Conservation (phyloP, 2,888 invertebrate species). For the Arge pagana region DNA sequence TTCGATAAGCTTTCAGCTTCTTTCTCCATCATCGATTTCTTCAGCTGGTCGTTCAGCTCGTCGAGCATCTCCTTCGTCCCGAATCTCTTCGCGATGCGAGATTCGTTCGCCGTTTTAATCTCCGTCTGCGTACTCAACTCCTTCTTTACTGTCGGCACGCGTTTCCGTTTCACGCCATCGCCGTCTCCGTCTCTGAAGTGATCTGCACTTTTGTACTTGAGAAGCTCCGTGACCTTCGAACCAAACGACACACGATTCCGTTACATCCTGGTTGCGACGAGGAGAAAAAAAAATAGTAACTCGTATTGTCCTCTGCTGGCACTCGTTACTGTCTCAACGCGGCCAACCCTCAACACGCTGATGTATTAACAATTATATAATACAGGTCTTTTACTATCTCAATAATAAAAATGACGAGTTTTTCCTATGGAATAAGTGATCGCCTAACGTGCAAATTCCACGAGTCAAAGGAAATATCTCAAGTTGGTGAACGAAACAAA, state of each 20-base stretch:
- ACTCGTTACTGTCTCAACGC: too few species aligned
- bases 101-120: slow-evolving; percentile 42
- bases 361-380: too few species aligned
- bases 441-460: too few species aligned
- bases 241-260: slow-evolving; percentile 8
- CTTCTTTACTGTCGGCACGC: slow-evolving; percentile 50
- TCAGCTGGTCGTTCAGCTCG: slow-evolving; percentile 27
- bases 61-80: slow-evolving; percentile 28
- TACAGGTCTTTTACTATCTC: too few species aligned
- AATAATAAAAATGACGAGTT: too few species aligned
- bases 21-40: slow-evolving; percentile 1
- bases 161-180: slow-evolving; percentile 35
- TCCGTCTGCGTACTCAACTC: slow-evolving; percentile 51
- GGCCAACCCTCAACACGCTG: too few species aligned
- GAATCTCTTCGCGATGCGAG: slow-evolving; percentile 33
- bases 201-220: slow-evolving; percentile 42
- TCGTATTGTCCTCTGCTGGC: too few species aligned
- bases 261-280: slow-evolving; percentile 6
- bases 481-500: too few species aligned
- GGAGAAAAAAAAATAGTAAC: too few species aligned
- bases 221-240: slow-evolving; percentile 45
- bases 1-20: too few species aligned
- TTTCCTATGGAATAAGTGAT: too few species aligned
- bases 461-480: too few species aligned
- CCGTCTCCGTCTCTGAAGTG: slow-evolving; percentile 11